Base-by-base conservation (phyloP, 2,888 invertebrate genomes). In the Drosophila prolongata region DNA sequence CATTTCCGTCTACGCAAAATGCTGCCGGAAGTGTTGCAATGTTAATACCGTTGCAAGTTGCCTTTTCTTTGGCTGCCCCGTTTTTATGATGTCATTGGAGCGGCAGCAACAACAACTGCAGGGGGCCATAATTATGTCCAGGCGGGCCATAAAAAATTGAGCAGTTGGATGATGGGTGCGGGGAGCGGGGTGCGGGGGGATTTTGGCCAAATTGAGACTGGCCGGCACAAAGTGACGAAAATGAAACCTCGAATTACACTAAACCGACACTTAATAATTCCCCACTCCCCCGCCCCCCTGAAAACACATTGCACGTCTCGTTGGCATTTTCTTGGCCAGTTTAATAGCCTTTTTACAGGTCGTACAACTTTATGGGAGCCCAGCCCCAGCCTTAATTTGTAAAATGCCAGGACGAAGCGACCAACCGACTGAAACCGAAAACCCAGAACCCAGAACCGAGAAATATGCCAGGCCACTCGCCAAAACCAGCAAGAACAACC, bases 201-300 rank as follows among this genome's bases (percentile, higher is more conserved):
- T 30, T 30, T 8, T 70, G 54, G 57, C 58, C 71, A 79, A 80
- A 85, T 75, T 78, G 80, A 65, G 66, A 65, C 66, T 55, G 72
- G 49, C 73, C 60, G 61, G 67, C 86, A 74, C 70, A 79, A 85
- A 82, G 87, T 82, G 84, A 84, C 86, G 84, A 85, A 87, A 88
- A 88, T 85, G 85, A 88, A 87, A 87, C 87, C 86, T 76, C 87
- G 89, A 84, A 86, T 88, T 87, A 82, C 83, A 79, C 82, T 81
- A 87, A 89, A 87, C 87, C 89, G 80, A 87, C 86, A 88, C 87
- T 87, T 88, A 89, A 88, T 85, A 86, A 86, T 87, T 84, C 54
- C 82, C 69, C 65, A 46, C 37, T 24, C 14, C 10, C 14, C n/a
- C n/a, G n/a, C n/a, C 27, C 10, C 13, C 14, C 37, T 3, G 37